Conservation (phyloP, 1,140 invertebrate genomes). For the Polypedilum vanderplanki region DNA sequence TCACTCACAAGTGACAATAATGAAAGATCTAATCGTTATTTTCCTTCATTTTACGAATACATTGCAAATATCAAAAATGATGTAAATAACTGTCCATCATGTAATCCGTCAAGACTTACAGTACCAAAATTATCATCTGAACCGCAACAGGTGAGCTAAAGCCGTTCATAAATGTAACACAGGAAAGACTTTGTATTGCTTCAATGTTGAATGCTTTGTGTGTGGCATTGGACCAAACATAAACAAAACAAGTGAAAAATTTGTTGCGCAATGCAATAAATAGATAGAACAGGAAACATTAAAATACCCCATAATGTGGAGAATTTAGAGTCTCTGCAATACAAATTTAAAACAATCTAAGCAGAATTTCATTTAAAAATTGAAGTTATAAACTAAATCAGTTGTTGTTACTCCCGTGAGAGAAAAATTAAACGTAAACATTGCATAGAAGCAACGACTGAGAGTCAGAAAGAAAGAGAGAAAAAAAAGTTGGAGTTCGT, state of each 20-base stretch:
- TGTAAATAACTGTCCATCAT: neutral
- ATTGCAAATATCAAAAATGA: neutral
- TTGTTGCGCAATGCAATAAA: no score
- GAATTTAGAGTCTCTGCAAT: no score
- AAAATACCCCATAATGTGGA: no score
- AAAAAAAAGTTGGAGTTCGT: neutral
- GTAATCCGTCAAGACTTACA: neutral
- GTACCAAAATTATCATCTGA: neutral
- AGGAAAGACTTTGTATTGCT: neutral
- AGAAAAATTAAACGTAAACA: no score
- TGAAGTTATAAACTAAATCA: no score
- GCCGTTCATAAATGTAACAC: neutral
- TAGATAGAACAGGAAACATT: no score
- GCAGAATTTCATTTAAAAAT: no score
- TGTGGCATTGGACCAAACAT: neutral
- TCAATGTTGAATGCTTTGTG: neutral
- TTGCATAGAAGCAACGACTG: neutral
- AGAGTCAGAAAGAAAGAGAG: neutral
- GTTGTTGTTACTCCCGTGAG: no score
- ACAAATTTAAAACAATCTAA: no score
- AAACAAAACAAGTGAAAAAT: neutral
- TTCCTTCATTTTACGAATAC: neutral
- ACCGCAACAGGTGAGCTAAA: neutral
- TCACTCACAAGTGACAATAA: neutral
- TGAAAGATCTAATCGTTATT: neutral